Base-by-base conservation (phyloP, 2,888 invertebrate genomes). In the Allacma fusca region DNA sequence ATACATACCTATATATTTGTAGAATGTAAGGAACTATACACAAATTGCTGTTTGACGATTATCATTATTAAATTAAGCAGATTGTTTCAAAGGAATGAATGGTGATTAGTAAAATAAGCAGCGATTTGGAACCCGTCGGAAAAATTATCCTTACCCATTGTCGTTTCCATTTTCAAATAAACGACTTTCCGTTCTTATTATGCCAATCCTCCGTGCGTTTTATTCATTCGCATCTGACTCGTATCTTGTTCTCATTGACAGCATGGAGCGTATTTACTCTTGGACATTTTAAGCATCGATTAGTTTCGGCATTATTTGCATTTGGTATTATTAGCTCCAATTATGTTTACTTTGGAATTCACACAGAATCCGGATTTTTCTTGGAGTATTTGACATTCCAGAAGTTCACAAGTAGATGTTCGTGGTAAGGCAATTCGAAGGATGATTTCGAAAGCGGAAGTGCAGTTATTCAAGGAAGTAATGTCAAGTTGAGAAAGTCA, bases 1-100 rank as follows among this genome's bases (percentile, higher is more conserved):
- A 19, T 4, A 34, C 34, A 34, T 34, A 34, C 34, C 34, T 34
- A 34, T 50, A 50, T 50, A 50, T 50, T 50, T 50, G 50, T 50
- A 50, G 50, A 50, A 24, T 65, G 65, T 65, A 62, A 62, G 62
- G 24, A 16, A 16, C n/a, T 9, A 57, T 21, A 21, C 62, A 57
- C 62, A 68, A 68, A 68, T 68, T 40, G 68, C 68, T 68, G 40
- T 68, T 40, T 68, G 40, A 68, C n/a, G 4, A 68, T 68, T 21
- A 68, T 68, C 9, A 68, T 68, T 16, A 68, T 68, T 68, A 68
- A 68, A 40, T 68, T 29, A 68, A 50, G n/a, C 50, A 50, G 50
- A 68, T 29, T 68, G 68, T 40, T 68, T 34, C n/a, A 5, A 68
- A 68, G 4, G 62, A 23, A 67, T 67, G 50, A 16, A 50, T 50